phyloP scores from a whole-genome alignment of 23 tunicate species.

The Aplidium turbinatum region DNA sequence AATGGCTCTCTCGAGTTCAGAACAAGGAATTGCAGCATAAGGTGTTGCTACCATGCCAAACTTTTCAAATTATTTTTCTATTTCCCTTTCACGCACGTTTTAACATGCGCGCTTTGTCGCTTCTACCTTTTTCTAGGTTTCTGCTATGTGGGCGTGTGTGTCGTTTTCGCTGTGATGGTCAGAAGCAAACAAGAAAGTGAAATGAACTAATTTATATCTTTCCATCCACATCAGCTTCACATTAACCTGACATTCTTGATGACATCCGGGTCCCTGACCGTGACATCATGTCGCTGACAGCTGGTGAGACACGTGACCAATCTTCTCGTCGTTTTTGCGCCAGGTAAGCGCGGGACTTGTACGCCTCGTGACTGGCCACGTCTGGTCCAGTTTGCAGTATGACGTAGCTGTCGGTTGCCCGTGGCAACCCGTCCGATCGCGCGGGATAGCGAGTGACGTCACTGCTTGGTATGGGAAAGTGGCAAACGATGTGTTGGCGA shows the following conservation, averaged over 20 bases:
- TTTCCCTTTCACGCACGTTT: too few relatives aligned
- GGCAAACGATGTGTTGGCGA: constrained; percentile 56
- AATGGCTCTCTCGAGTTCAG: too few relatives aligned
- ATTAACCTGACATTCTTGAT: constrained; percentile 63
- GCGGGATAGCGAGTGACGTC: constrained; percentile 28
- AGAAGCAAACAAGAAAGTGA: too few relatives aligned
- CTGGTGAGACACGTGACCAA: constrained; percentile 84
- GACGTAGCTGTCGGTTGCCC: constrained; percentile 46
- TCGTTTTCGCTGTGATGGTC: too few relatives aligned
- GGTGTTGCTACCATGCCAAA: too few relatives aligned
- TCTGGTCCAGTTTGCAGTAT: constrained; percentile 72
- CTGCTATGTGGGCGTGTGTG: too few relatives aligned
- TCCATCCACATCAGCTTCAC: too few relatives aligned
- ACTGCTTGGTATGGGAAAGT: constrained; percentile 55
- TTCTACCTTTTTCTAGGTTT: too few relatives aligned
- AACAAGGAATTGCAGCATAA: too few relatives aligned
- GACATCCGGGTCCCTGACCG: constrained; percentile 92
- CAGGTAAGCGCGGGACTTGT: constrained; percentile 78
- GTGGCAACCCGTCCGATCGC: constrained; percentile 11
- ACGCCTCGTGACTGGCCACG: constrained; percentile 61
- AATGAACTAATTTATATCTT: too few relatives aligned
- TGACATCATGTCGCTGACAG: constrained; percentile 86
- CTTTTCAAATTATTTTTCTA: too few relatives aligned
- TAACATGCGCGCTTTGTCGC: too few relatives aligned
- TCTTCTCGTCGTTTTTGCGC: constrained; percentile 82